Base-by-base conservation (phyloP, 2,797 vertebrate species). In the Coreius guichenoti region DNA sequence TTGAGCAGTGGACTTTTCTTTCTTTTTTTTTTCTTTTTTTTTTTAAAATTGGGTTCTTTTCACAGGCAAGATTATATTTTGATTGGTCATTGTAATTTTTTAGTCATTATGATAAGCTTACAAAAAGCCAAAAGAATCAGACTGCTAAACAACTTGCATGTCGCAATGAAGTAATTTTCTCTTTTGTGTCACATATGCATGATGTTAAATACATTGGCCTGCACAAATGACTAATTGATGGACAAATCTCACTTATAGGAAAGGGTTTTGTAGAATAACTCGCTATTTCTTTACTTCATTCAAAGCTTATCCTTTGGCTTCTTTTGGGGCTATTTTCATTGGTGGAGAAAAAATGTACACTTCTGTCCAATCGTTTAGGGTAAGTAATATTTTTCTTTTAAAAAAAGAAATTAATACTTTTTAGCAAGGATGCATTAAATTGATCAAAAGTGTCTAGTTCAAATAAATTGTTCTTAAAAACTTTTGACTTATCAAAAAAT, bases 21-120 rank as follows among this genome's bases (percentile, higher is more conserved):
- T 36, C 29, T n/a, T 16, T 6, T 51, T 3, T 39, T 54, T 65
- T 47, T 39, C 39, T 73, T 29, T 47, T 8, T 1, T n/a, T 8
- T 8, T 58, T 4, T 1, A 1, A 19, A 84, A 84, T 84, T 69
- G 65, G 33, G 11, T 81, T 81, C 70, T 58, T 81, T 86, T 86
- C 26, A 70, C 26, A 19, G 33, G 17, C 31, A 23, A 83, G 73
- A 70, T 63, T 82, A 23, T 33, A 67, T 56, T 81, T 81, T 86
- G 61, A 81, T 75, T 56, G 31, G 58, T n/a, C 23, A 80, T 81
- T 86, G 26, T 51, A 16, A 76, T 29, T 39, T 75, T 84, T 77
- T 54, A 9, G 33, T 43, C 17, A 77, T 77, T 56, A 43, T 54
- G 33, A 81, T 58, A 21, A 81, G 33, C 49, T 58, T 43, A 11